These are phyloP conservation scores for Oenanthe melanoleuca DNA, from an alignment of 2,113 vertebrate species.

Conservation along the genomic window DNA sequence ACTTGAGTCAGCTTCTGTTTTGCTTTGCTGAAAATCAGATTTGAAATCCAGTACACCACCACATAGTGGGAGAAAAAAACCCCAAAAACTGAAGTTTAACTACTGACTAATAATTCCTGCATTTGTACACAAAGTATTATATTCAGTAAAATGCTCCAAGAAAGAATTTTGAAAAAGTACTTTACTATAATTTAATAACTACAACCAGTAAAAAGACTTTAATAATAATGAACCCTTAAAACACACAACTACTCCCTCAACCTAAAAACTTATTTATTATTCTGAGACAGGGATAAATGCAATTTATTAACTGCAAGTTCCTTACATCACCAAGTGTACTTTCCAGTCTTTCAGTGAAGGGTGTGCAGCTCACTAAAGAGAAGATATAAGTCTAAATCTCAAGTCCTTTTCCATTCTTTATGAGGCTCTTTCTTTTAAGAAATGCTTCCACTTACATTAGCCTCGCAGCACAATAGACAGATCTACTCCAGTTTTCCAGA, in stretches of 20 bases:
- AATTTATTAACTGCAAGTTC: neutral
- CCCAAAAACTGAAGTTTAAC: neutral
- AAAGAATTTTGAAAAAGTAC: neutral
- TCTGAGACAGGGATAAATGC: neutral
- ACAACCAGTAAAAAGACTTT: neutral
- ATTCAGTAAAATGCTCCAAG: neutral
- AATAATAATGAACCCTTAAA: neutral
- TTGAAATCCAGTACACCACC: neutral
- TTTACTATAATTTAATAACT: neutral
- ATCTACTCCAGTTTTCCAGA: neutral
- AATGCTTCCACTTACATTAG: neutral
- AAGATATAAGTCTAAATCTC: neutral
- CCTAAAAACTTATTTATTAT: neutral
- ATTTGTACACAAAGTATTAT: neutral
- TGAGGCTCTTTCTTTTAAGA: neutral
- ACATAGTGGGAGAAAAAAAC: accelerated
- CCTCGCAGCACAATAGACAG: neutral
- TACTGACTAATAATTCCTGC: neutral
- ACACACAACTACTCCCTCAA: neutral
- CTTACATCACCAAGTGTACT: neutral
- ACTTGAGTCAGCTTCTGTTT: neutral
- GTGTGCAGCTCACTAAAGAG: neutral
- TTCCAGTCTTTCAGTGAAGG: neutral
- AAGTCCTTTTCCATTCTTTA: neutral
- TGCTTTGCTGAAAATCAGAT: neutral